Evolutionary conservation across 2,888 invertebrate species (phyloP).

Genomic region (Thelaira solivaga): DNA sequence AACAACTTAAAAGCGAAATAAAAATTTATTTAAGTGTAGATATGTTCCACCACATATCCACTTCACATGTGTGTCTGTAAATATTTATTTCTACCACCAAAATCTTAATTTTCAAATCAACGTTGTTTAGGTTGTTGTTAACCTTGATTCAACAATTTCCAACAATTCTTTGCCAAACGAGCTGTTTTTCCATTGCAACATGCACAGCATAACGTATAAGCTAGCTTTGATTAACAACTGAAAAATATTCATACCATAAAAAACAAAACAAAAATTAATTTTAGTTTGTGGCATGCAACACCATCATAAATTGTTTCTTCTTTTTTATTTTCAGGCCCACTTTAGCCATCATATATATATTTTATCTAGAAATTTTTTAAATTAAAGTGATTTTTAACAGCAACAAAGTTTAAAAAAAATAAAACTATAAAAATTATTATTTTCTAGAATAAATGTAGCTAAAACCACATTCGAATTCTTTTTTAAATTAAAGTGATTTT

Average conservation of each 20-base stretch:
- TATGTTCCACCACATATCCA: too few species aligned
- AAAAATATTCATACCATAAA: too few species aligned
- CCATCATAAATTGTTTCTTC: slow-evolving; percentile 37
- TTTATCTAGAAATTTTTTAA: too few species aligned
- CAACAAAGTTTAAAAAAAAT: too few species aligned
- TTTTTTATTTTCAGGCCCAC: too few species aligned
- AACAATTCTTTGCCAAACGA: slow-evolving; percentile 20
- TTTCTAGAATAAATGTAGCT: too few species aligned
- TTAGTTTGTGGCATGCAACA: slow-evolving; percentile 29
- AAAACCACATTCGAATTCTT: slow-evolving; percentile 28
- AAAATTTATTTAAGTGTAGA: too few species aligned
- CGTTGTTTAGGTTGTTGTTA: slow-evolving; percentile 21
- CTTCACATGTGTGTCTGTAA: neutral
- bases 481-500: too few species aligned
- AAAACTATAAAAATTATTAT: too few species aligned
- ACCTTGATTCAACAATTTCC: slow-evolving; percentile 45
- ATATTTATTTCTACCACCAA: neutral
- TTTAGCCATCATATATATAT: slow-evolving; percentile 15
- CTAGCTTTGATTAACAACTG: slow-evolving; percentile 21
- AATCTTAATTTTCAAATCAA: slow-evolving; percentile 26
- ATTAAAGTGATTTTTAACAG: too few species aligned
- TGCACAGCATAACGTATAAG: neutral
- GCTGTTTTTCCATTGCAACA: neutral
- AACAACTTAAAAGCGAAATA: too few species aligned
- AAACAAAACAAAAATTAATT: neutral